A percentile compares a stretch with the other conserved stretches of the same genome.
These are phyloP conservation scores for Spinus pinus DNA, from an alignment of 2,797 vertebrate species.

Conservation along the genomic window DNA sequence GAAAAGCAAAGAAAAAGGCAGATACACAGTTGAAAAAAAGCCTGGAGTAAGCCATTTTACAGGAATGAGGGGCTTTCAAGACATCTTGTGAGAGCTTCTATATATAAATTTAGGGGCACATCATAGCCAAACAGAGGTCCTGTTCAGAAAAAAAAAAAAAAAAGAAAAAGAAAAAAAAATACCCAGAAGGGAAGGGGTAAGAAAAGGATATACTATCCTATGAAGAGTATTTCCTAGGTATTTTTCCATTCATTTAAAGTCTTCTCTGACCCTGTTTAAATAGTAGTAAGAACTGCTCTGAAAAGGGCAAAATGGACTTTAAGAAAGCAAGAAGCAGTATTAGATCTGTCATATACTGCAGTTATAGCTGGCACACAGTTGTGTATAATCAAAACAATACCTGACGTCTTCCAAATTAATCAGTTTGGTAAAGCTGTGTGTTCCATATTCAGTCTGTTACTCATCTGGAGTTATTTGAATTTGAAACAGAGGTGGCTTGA, in stretches of 20 bases:
- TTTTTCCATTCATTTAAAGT: background rate
- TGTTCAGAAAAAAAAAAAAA: background rate
- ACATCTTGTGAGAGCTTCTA: background rate
- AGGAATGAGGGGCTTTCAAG: background rate
- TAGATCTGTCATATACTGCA: background rate
- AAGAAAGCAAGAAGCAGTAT: background rate
- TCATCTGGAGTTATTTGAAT: background rate
- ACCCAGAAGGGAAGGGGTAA: background rate
- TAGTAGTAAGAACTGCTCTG: background rate
- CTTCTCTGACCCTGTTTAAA: background rate
- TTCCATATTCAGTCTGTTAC: background rate
- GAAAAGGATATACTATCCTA: background rate
- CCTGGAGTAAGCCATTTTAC: background rate
- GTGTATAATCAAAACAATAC: background rate
- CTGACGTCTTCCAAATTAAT: background rate
- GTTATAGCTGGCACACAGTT: background rate
- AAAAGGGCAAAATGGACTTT: background rate
- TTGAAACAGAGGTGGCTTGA: background rate
- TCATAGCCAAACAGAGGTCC: background rate
- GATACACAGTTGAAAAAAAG: background rate
- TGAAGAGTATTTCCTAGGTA: background rate
- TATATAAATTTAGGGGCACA: fast-evolving
- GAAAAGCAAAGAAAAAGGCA: background rate
- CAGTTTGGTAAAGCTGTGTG: background rate
- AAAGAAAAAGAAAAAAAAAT: background rate